Evolutionary conservation across 2,113 vertebrate genomes (phyloP).

Genomic region (Haemorhous mexicanus): DNA sequence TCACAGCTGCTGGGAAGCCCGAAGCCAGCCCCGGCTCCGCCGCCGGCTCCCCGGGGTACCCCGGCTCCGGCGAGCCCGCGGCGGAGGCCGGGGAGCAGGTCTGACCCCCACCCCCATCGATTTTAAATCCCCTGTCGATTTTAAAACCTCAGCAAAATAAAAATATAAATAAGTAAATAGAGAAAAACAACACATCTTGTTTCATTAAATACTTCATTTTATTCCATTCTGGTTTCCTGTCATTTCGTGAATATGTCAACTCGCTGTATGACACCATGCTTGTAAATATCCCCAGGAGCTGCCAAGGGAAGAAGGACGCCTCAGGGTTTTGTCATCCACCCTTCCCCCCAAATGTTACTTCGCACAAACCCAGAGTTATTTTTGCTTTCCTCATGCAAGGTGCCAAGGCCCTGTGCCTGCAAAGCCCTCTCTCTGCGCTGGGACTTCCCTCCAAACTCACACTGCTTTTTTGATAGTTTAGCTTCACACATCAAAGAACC

Average conservation of each 20-base stretch:
- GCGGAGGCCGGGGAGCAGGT: background rate
- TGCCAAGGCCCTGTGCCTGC: background rate
- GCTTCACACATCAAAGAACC: background rate
- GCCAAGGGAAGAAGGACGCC: background rate
- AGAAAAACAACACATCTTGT: background rate
- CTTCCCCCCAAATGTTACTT: background rate
- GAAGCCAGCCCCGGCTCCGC: background rate
- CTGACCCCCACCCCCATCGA: too few species aligned
- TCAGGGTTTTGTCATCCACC: background rate
- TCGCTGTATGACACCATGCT: rapidly evolving
- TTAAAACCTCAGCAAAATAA: background rate
- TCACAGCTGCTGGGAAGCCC: background rate
- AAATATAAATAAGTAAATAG: background rate
- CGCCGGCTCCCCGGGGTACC: rapidly evolving
- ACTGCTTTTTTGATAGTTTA: background rate
- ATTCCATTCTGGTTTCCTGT: background rate
- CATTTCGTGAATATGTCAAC: background rate
- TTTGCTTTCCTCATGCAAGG: background rate
- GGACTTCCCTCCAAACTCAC: background rate
- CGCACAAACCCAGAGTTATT: background rate
- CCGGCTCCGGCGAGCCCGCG: background rate
- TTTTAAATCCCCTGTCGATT: background rate
- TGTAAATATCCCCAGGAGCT: background rate
- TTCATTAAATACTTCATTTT: background rate
- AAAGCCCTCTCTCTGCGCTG: rapidly evolving